Base-by-base conservation (phyloP, 2,797 vertebrate genomes). In the Staurois parvus region DNA sequence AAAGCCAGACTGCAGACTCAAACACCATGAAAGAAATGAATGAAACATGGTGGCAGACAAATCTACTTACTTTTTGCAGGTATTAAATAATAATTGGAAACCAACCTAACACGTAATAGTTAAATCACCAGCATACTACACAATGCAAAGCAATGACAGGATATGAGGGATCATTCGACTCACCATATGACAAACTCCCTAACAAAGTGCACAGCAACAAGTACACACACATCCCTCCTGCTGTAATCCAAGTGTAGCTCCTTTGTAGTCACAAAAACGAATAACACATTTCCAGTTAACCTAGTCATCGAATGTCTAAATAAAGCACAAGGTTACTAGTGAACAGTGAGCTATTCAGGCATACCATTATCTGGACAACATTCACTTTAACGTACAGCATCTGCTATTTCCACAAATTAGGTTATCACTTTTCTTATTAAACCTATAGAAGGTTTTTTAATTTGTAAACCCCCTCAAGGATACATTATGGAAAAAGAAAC, bases 151-250 rank as follows among this genome's bases (percentile, higher is more conserved):
- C 59, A 72, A 69, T 26, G 64, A 28, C 64, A 72, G 82, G 82
- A 77, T 37, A 78, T 42, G 45, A 77, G 30, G 82, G 66, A 26
- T 84, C 76, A 52, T 72, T 28, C 30, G 28, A 13, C 73, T 75
- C 19, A 11, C 42, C 0, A 15, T 77, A 40, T 84, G 64, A 84
- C 73, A 84, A 48, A 34, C 21, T 17, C 37, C 52, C 8, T 75
- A 69, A 52, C 42, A 59, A 8, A 34, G 21, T 59, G 24, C 59
- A 42, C 24, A 76, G 26, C 45, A 70, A 80, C 75, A 78, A 59
- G 75, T 72, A 78, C 11, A 79, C 64, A 69, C 75, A 79, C 75
- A 79, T 84, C 75, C 76, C 83, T 42, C 48, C 42, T 72, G 37
- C 28, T 59, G 45, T 24, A 78, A 78, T 34, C 8, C 76, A 66